Evolutionary conservation across 2,888 invertebrate genomes (phyloP), one percentile per base, ranked within the genome.

Genomic region (Muscina levida): DNA sequence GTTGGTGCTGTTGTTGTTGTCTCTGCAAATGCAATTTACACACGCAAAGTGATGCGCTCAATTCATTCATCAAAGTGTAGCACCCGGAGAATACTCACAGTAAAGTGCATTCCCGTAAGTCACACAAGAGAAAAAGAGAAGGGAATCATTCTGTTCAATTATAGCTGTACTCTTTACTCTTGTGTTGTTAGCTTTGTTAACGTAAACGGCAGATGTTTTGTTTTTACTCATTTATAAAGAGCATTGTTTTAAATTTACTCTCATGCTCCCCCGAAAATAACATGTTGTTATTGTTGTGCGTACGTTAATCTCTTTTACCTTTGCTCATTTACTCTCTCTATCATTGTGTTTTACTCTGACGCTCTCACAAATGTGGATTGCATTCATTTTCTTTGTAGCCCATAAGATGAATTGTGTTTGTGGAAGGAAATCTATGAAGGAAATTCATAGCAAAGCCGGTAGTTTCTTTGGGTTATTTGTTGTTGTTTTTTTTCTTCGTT

Each of bases 381-480:
- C 68, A 79, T 82, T 79, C 76, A 79, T 82, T 76, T 73, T 0
- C n/a, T 59, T 57, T 72, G 66, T 57, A 65, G 48, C 2, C n/a
- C 11, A 37, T 17, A 42, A 17, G 77, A 77, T 79, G 82, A 79
- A 79, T 77, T 79, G 13, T 72, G 48, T 26, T 22, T 79, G 77
- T 79, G 79, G 82, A 79, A 77, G 77, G 65, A n/a, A n/a, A n/a
- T n/a, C n/a, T n/a, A n/a, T n/a, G 82, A 79, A 77, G 77, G 65
- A 74, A 77, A 72, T 51, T 71, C 48, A n/a, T 37, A 24, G 31
- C 8, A 56, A 65, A 39, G 62, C 62, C 62, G 62, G 62, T 62
- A 62, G 22, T 53, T 39, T 51, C 6, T 11, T 11, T 17, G 44
- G 37, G 11, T 1, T 22, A 22, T 56, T 42, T 70, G 8, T 65